Evolutionary conservation across 1,140 invertebrate genomes (phyloP), one percentile per base, ranked within the genome.

Genomic region (Drosophila neocordata): DNA sequence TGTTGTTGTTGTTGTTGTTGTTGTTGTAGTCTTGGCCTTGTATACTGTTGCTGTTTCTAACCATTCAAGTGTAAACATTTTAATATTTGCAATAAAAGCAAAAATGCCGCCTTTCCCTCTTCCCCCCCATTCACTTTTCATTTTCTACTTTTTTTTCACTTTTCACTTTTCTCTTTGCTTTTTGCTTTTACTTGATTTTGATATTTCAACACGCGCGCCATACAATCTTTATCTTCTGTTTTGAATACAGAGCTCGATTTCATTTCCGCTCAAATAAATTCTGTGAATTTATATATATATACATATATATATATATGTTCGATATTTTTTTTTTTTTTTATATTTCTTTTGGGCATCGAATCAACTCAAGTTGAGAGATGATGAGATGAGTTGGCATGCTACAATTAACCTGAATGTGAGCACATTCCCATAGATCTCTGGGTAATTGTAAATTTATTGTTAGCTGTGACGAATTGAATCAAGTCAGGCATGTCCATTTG

Each of bases 41-140:
- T n/a, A n/a, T n/a, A n/a, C 57, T 35, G 68, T 61, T 60, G 51
- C 59, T 77, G 73, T 77, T 75, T 68, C 65, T 55, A 60, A 38
- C 68, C 71, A 65, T 67, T 85, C 74, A 68, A 85, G 82, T 78
- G 82, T 78, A 87, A 82, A 78, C 78, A 87, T 85, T 85, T 85
- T 87, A 85, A 87, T 85, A 87, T 87, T 66, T 69, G 53, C 78
- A 87, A 87, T 85, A 82, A 81, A 77, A 67, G 69, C 65, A 79
- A 64, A 65, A 78, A 77, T 61, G 41, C 58, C 15, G 8, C 7
- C 12, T 58, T n/a, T n/a, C n/a, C n/a, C n/a, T n/a, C n/a, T n/a
- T n/a, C n/a, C n/a, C n/a, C n/a, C n/a, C n/a, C 67, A 31, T 58
- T 60, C 62, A 52, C 20, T 41, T 55, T 13, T 13, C 57, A 13